Conservation (phyloP, 2,797 vertebrate species). For the Sebastes paucispinis region DNA sequence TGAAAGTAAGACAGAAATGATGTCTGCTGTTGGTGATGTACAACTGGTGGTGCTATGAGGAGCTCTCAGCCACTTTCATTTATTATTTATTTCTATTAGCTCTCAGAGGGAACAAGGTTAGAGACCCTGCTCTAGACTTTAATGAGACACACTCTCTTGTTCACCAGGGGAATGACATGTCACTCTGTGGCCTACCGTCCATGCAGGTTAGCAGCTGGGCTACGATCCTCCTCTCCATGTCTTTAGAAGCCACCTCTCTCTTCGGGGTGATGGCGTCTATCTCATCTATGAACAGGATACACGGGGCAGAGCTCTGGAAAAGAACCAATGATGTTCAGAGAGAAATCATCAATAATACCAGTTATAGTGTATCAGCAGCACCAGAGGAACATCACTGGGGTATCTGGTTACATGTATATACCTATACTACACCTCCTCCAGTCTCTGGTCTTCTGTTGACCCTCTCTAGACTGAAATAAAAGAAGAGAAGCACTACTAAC, state of each 20-base stretch:
- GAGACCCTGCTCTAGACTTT: no score
- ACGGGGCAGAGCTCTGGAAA: slow-evolving; percentile 87
- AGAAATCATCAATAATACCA: neutral
- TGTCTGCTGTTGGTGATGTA: no score
- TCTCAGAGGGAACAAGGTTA: no score
- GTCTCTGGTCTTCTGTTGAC: neutral
- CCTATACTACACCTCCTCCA: neutral
- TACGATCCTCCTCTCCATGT: slow-evolving; percentile 98
- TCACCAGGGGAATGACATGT: neutral
- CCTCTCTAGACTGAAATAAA: neutral
- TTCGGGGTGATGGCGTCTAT: slow-evolving; percentile 96
- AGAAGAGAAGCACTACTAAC: slow-evolving; percentile 73
- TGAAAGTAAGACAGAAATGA: no score
- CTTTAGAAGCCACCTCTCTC: slow-evolving; percentile 95
- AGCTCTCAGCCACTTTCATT: no score
- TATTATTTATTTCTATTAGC: no score
- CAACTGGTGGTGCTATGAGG: no score
- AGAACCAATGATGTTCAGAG: neutral
- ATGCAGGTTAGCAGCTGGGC: slow-evolving; percentile 96
- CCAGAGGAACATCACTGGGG: neutral
- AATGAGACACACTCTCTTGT: no score
- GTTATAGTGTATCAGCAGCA: neutral
- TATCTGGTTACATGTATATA: neutral
- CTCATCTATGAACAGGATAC: slow-evolving; percentile 96
- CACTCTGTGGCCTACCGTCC: slow-evolving; percentile 84